These are phyloP conservation scores for Villa cingulata DNA, from an alignment of 2,888 invertebrate genomes.

Conservation along the genomic window DNA sequence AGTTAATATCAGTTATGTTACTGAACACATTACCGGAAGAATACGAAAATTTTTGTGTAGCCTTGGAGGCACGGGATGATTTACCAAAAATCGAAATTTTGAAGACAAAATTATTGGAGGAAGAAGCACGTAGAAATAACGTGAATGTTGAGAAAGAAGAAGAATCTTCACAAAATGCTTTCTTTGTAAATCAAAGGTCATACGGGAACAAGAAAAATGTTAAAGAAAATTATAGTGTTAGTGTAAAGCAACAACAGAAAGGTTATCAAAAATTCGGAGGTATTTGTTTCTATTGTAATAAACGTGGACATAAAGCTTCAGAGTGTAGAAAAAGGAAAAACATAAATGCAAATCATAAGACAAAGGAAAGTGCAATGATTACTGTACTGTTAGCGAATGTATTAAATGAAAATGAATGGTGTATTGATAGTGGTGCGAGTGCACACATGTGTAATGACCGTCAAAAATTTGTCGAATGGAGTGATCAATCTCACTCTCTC, in stretches of 20 bases:
- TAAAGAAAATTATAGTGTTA: too few species aligned
- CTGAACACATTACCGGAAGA: too few species aligned
- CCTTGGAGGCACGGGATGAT: conserved; percentile 7
- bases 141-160: too few species aligned
- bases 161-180: neutral
- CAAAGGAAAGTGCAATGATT: neutral
- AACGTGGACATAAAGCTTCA: too few species aligned
- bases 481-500: neutral
- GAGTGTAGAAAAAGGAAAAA: conserved; percentile 2
- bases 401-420: conserved; percentile 1
- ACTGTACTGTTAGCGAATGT: too few species aligned
- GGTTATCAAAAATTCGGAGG: neutral
- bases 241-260: neutral
- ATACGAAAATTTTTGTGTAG: too few species aligned
- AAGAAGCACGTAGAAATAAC: conserved; percentile 2
- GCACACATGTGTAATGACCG: conserved; percentile 7
- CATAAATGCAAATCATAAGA: too few species aligned
- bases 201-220: too few species aligned
- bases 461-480: neutral
- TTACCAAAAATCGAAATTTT: too few species aligned
- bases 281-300: conserved; percentile 6
- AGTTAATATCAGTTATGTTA: too few species aligned
- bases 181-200: too few species aligned
- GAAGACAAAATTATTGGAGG: conserved; percentile 5
- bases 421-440: too few species aligned